Percentiles rank a stretch among this genome's conserved stretches.
These are phyloP conservation scores for Plagodis pulveraria DNA, from an alignment of 2,888 invertebrate genomes.

Conservation along the genomic window DNA sequence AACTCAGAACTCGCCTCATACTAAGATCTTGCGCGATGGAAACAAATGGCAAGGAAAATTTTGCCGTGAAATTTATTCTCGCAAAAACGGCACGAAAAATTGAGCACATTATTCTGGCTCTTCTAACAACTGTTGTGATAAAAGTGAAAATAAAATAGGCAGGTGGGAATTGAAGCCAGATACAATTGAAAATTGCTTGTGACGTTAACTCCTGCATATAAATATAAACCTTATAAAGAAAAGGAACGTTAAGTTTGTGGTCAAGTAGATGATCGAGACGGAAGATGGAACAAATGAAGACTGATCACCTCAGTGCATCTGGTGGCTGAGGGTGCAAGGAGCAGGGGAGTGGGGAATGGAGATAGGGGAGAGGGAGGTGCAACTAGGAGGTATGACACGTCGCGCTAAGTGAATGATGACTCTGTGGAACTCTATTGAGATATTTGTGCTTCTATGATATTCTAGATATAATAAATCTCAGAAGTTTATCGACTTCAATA, in stretches of 20 bases:
- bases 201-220: too few relatives aligned
- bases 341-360: conserved; percentile 23
- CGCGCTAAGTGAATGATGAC: conserved; percentile 79
- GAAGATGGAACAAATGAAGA: conserved; percentile 75
- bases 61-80: conserved; percentile 78
- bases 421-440: conserved; percentile 29
- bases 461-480: background rate
- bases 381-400: conserved; percentile 61
- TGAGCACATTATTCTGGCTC: conserved; percentile 63
- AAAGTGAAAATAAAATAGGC: conserved; percentile 34
- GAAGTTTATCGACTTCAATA: background rate
- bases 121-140: conserved; percentile 22
- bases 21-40: conserved; percentile 83
- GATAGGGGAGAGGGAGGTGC: conserved; percentile 43
- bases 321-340: conserved; percentile 40
- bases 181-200: too few relatives aligned
- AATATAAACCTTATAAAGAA: too few relatives aligned
- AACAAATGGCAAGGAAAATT: conserved; percentile 85
- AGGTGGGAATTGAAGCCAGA: background rate
- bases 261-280: conserved; percentile 62
- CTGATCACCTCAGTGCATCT: conserved; percentile 72
- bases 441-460: conserved; percentile 9
- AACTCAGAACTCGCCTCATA: conserved; percentile 84
- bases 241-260: conserved; percentile 40
- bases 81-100: conserved; percentile 70